A percentile compares a stretch with the other conserved stretches of the same genome.
phyloP scores from a whole-genome alignment of 2,888 invertebrate species.

The Lymantria dispar region DNA sequence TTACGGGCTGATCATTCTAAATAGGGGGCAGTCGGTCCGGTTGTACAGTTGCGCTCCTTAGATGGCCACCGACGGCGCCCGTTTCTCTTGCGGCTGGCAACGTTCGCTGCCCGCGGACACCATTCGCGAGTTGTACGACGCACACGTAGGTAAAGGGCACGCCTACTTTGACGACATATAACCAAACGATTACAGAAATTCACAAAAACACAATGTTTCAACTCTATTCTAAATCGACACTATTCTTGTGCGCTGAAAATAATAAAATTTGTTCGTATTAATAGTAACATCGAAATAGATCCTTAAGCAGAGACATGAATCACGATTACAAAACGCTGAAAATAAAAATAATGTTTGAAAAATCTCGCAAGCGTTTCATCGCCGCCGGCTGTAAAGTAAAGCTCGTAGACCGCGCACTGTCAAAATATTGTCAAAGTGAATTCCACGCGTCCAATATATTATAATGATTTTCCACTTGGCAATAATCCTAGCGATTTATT shows the following conservation, averaged over 20 bases:
- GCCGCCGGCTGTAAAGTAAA: slow-evolving; percentile 56
- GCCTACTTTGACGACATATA: slow-evolving; percentile 26
- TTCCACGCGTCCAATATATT: slow-evolving; percentile 80
- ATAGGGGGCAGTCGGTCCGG: slow-evolving; percentile 67
- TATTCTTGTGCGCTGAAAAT: slow-evolving; percentile 26
- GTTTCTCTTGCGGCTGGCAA: slow-evolving; percentile 50
- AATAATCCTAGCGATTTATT: slow-evolving; percentile 82
- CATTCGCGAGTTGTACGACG: slow-evolving; percentile 19
- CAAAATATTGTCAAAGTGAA: slow-evolving; percentile 82
- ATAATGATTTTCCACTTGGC: slow-evolving; percentile 79
- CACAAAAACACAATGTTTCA: slow-evolving; percentile 25
- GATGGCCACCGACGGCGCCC: slow-evolving; percentile 67
- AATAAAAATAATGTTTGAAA: slow-evolving; percentile 60
- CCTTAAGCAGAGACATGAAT: slow-evolving; percentile 51
- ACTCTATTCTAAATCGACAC: slow-evolving; percentile 25
- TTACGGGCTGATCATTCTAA: slow-evolving; percentile 63
- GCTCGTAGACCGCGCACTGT: slow-evolving; percentile 72
- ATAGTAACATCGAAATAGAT: slow-evolving; percentile 54
- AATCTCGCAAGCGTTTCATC: slow-evolving; percentile 39
- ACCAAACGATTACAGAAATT: slow-evolving; percentile 15
- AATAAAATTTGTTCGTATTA: slow-evolving; percentile 33
- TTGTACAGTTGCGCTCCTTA: slow-evolving; percentile 77
- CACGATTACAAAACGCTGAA: slow-evolving; percentile 40
- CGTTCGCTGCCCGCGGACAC: slow-evolving; percentile 18
- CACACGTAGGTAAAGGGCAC: slow-evolving; percentile 30